Evolutionary conservation across 2,113 vertebrate genomes (phyloP), one percentile per base, ranked within the genome.

Genomic region (Nematolebias whitei): DNA sequence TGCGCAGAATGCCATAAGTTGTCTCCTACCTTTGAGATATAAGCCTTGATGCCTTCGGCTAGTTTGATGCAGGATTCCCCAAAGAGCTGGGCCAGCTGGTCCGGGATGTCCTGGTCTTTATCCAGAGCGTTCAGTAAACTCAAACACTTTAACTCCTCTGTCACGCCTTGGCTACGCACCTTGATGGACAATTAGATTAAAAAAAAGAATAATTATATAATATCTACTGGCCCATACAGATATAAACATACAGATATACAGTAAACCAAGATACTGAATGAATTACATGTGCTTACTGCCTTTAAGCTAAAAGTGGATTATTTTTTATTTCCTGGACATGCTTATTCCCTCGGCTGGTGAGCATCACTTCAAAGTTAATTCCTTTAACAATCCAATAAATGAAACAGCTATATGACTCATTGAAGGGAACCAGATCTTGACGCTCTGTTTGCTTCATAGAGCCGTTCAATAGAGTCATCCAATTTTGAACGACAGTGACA

Each of bases 1-100:
- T 19, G 11, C 22, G 39, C 5, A 55, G 14, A 49, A 20, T 1
- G 26, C 12, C 23, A 9, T 5, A 20, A 9, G 19, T 45, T 1
- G 12, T 22, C 26, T 69, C 88, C 90, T 79, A 96, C 94, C 92
- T 91, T 94, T 76, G 92, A 93, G 78, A 94, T 92, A 2, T 95
- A 96, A 10, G 92, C 85, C 82, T 94, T 94, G 91, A 96, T 93
- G 81, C 92, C 93, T 77, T 91, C 91, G 11, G 93, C 94, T 85
- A 97, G 85, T 67, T 93, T 93, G 83, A 95, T 90, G 90, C 94
- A 95, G 15, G 94, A 90, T 69, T 94, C 93, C 71, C 91, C 86
- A 1, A 91, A 90, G 62, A 95, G 85, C 76, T 93, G 91, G 58
- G 94, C 92, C 85, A 95, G 85, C 81, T 93, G 89, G 52, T 93